Evolutionary conservation across 2,888 invertebrate species (phyloP), one percentile per base, ranked within the genome.

Genomic region (Cartodere bifasciata): DNA sequence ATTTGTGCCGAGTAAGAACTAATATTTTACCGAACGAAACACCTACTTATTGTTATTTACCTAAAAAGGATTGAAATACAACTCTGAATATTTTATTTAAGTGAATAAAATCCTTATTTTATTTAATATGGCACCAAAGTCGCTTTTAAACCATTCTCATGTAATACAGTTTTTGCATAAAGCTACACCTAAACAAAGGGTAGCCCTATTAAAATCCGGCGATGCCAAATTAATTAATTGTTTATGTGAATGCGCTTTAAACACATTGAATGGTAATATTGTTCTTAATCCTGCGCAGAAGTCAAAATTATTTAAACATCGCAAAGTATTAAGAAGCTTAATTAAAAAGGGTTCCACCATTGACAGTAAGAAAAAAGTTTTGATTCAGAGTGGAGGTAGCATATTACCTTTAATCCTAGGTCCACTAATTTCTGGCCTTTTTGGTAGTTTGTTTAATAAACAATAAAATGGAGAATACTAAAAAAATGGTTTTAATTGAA

Each of bases 1-100:
- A 40, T 20, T 15, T 29, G 29, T 31, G 22, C 14, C 29, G 41
- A 12, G 20, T 37, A 25, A 31, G 37, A 28, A 37, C 32, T 13
- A 32, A 32, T 29, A 34, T 38, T 31, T 34, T 39, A 32, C 37
- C 38, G 27, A 14, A 31, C 12, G 35, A 36, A 13, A 9, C 16
- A 10, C 23, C 30, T 15, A 24, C 13, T n/a, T n/a, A n/a, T 13
- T 16, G 11, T 2, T 35, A 36, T 26, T 7, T 33, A 22, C 35
- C 30, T 13, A 35, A 11, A 35, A 37, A 20, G 27, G 13, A 15
- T 16, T 28, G 32, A 24, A 30, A 31, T 26, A 32, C 10, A 15
- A 27, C n/a, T n/a, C n/a, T n/a, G n/a, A n/a, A n/a, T n/a, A n/a
- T n/a, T n/a, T n/a, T n/a, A n/a, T n/a, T 14, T 11, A 22, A 22